Percentiles rank a stretch among this genome's conserved stretches.
phyloP scores from a whole-genome alignment of 2,888 invertebrate genomes.

The Leistus spinibarbis region DNA sequence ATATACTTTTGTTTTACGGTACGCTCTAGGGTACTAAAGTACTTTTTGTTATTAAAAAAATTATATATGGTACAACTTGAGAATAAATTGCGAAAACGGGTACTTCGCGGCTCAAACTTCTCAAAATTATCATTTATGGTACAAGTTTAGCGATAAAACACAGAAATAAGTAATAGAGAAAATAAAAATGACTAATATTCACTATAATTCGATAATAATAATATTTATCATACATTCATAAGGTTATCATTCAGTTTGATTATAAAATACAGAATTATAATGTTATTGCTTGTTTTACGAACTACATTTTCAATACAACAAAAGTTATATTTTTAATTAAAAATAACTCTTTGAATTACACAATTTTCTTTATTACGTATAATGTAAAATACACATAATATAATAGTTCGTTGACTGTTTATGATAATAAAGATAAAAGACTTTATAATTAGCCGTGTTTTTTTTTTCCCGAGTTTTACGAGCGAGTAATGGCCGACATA shows the following conservation, averaged over 20 bases:
- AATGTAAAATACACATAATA: too few species aligned
- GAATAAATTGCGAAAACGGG: background rate
- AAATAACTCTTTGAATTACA: too few species aligned
- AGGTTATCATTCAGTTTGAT: background rate
- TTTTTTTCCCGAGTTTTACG: too few species aligned
- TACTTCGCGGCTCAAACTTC: too few species aligned
- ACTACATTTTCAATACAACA: background rate
- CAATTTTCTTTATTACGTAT: too few species aligned
- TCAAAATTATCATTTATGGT: too few species aligned
- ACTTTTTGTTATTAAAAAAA: background rate
- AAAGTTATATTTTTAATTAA: background rate
- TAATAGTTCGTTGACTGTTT: too few species aligned
- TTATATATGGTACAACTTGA: too few species aligned
- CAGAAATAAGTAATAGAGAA: background rate
- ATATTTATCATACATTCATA: background rate
- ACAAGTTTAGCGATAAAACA: too few species aligned
- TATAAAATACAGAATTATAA: background rate
- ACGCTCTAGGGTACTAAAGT: background rate
- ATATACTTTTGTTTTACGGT: background rate
- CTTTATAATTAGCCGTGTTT: too few species aligned
- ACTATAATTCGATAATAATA: background rate
- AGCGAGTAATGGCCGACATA: too few species aligned
- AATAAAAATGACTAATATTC: background rate
- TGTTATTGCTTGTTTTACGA: background rate
- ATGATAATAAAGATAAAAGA: too few species aligned